Evolutionary conservation across 2,888 invertebrate genomes (phyloP).

Genomic region (Pediacus dermestoides): DNA sequence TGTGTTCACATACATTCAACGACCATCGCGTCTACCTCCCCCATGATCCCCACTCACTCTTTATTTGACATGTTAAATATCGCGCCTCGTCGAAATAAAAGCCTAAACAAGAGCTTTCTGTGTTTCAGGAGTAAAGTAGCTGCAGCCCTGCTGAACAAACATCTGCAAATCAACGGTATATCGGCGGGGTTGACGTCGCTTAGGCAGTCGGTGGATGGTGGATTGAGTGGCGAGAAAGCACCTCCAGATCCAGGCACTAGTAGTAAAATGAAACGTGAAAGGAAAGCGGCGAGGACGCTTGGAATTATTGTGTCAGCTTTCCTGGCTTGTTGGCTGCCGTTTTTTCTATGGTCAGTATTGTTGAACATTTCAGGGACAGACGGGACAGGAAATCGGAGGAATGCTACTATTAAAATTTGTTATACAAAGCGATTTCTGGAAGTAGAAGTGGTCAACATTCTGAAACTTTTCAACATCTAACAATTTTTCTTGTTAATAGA

Average conservation of each 20-base stretch:
- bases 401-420: too few species aligned
- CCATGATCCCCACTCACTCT: constrained; percentile 1
- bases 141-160: constrained; percentile 80
- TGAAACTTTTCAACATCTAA: constrained; percentile 4
- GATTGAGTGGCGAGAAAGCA: constrained; percentile 39
- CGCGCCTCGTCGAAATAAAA: too few species aligned
- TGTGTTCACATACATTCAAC: too few species aligned
- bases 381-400: too few species aligned
- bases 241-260: constrained; percentile 58
- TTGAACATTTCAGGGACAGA: constrained; percentile 4
- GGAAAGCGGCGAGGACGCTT: constrained; percentile 88
- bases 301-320: constrained; percentile 97
- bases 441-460: too few species aligned
- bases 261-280: constrained; percentile 83
- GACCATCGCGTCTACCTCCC: not conserved
- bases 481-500: too few species aligned
- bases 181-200: constrained; percentile 60
- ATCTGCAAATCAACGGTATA: constrained; percentile 86
- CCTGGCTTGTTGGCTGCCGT: constrained; percentile 91
- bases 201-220: constrained; percentile 49
- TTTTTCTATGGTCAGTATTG: constrained; percentile 81
- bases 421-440: too few species aligned
- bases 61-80: too few species aligned
- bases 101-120: constrained; percentile 13
- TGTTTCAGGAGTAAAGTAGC: constrained; percentile 80